Conservation (phyloP, 2,113 vertebrate species). For the Bolborhynchus lineola region DNA sequence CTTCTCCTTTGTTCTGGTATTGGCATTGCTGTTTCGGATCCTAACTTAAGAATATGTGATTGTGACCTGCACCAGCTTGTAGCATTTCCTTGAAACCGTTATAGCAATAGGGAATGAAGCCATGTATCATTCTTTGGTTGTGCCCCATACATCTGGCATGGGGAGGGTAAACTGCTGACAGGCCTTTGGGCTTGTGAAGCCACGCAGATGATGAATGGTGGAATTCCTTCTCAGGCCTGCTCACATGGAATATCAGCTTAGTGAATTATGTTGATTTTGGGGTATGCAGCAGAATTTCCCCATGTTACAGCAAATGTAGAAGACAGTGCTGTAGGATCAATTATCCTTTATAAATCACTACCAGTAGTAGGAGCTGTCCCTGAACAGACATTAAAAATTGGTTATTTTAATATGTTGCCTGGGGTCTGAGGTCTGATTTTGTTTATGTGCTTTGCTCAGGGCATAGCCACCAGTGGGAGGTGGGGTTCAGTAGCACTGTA, state of each 20-base stretch:
- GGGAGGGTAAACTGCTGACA: not conserved
- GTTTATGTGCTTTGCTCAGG: accelerated
- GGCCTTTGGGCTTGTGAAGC: not conserved
- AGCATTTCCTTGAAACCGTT: not conserved
- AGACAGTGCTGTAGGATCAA: not conserved
- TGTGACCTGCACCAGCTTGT: not conserved
- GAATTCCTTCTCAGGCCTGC: not conserved
- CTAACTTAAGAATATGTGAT: not conserved
- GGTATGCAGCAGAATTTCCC: not conserved
- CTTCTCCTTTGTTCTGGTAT: not conserved
- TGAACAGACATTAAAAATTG: not conserved
- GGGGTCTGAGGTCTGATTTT: not conserved
- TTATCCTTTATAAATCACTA: not conserved
- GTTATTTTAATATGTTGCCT: not conserved
- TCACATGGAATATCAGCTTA: accelerated
- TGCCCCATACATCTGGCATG: not conserved
- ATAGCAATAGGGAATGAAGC: not conserved
- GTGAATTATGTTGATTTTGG: not conserved
- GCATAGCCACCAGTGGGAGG: not conserved
- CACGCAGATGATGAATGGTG: not conserved
- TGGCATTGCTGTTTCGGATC: not conserved
- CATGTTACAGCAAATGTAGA: accelerated
- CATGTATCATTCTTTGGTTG: accelerated
- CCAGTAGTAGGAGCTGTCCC: not conserved
- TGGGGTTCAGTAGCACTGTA: not conserved